A percentile compares a stretch with the other conserved stretches of the same genome.
These are phyloP conservation scores for Chloebia gouldiae DNA, from an alignment of 2,113 vertebrate genomes.

Conservation along the genomic window DNA sequence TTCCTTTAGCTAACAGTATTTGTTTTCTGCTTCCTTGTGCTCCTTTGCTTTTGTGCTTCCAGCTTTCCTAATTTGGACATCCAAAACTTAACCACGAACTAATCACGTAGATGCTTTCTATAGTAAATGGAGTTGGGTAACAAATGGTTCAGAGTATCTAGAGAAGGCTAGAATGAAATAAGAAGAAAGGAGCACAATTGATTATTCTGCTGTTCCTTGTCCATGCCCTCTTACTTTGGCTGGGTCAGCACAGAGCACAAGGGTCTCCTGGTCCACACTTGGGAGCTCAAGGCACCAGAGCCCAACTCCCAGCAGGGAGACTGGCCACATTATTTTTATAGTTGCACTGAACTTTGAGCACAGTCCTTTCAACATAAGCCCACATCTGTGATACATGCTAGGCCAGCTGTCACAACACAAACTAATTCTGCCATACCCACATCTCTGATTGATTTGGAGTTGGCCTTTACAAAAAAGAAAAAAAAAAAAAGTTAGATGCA, in stretches of 20 bases:
- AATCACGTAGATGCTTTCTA: neutral
- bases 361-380: neutral
- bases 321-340: neutral
- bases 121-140: neutral
- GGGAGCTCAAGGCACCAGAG: neutral
- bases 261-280: neutral
- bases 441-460: neutral
- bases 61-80: neutral
- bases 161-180: neutral
- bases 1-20: neutral
- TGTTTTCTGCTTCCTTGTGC: neutral
- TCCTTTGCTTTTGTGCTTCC: neutral
- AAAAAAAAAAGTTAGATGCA: neutral
- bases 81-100: neutral
- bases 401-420: neutral
- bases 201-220: neutral
- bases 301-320: neutral
- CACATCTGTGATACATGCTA: neutral
- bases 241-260: neutral
- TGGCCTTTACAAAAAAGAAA: neutral
- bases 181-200: neutral
- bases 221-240: neutral
- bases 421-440: neutral
- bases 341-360: neutral
- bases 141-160: neutral